These are phyloP conservation scores for Poecile atricapillus DNA, from an alignment of 2,113 vertebrate genomes.

Conservation along the genomic window DNA sequence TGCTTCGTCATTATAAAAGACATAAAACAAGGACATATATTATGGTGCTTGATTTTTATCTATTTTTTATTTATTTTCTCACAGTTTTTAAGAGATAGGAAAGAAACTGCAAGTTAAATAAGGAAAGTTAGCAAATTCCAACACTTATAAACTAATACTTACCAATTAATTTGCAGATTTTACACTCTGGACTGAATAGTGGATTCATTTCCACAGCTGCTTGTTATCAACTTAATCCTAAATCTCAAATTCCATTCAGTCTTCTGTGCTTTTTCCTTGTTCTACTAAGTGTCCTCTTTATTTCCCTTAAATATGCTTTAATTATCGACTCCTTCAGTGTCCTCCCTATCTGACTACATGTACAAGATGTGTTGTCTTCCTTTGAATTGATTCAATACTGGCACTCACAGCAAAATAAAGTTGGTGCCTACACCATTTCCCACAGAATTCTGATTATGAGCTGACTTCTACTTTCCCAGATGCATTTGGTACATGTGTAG, in stretches of 20 bases:
- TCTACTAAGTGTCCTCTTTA: neutral
- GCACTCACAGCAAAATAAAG: neutral
- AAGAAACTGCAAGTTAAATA: neutral
- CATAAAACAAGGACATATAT: neutral
- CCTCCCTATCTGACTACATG: neutral
- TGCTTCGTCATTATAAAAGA: conserved; percentile 1
- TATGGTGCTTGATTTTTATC: neutral
- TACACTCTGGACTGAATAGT: neutral
- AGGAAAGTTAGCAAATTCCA: neutral
- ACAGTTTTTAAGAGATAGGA: neutral
- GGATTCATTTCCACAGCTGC: neutral
- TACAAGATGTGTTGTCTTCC: neutral
- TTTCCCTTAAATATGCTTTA: neutral
- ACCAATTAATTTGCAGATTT: neutral
- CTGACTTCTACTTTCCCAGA: neutral
- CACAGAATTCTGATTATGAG: neutral
- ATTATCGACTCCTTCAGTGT: neutral
- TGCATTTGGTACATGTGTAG: neutral
- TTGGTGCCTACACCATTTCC: neutral
- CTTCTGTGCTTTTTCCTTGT: neutral
- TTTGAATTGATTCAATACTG: neutral
- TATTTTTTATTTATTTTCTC: neutral
- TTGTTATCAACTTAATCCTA: neutral
- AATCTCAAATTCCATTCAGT: neutral
- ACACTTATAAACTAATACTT: neutral